phyloP scores from a whole-genome alignment of 2,797 vertebrate genomes.

The Antennarius maculatus region DNA sequence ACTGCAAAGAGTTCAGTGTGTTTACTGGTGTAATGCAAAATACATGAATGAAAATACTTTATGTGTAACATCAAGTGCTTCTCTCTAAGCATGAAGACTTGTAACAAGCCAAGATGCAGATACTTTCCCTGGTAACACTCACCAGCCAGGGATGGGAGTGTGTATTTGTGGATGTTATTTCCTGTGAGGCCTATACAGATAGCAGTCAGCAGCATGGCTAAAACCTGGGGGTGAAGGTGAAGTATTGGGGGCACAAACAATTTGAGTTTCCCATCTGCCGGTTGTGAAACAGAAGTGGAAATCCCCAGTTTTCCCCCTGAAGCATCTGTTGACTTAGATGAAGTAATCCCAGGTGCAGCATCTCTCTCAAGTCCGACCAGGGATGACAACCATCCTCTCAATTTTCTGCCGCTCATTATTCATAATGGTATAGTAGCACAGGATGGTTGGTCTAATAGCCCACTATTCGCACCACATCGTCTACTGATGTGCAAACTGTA shows the following conservation, averaged over 20 bases:
- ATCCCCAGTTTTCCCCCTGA: constrained; percentile 16
- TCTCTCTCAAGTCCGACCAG: constrained; percentile 35
- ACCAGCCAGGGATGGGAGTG: constrained; percentile 4
- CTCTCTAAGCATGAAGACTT: too few relatives aligned
- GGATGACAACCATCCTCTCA: constrained; percentile 40
- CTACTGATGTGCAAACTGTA: too few relatives aligned
- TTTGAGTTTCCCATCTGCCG: constrained; percentile 48
- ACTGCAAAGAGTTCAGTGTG: too few relatives aligned
- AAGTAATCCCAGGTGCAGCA: constrained; percentile 30
- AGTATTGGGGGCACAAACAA: constrained; percentile 30
- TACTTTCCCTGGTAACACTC: too few relatives aligned
- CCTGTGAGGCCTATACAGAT: constrained; percentile 7
- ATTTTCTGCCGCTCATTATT: not conserved
- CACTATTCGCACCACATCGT: too few relatives aligned
- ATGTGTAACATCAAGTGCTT: too few relatives aligned
- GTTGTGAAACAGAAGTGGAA: constrained; percentile 25
- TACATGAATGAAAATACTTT: too few relatives aligned
- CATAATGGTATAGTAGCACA: constrained; percentile 10
- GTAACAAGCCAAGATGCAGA: too few relatives aligned
- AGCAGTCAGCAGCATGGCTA: constrained; percentile 10
- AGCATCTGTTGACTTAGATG: constrained; percentile 51
- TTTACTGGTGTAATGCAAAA: too few relatives aligned
- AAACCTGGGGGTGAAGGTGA: constrained; percentile 33
- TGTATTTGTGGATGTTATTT: constrained; percentile 32
- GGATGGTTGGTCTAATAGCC: too few relatives aligned